Base-by-base conservation (phyloP, 2,888 invertebrate species). In the Drosophila nr. medialis region DNA sequence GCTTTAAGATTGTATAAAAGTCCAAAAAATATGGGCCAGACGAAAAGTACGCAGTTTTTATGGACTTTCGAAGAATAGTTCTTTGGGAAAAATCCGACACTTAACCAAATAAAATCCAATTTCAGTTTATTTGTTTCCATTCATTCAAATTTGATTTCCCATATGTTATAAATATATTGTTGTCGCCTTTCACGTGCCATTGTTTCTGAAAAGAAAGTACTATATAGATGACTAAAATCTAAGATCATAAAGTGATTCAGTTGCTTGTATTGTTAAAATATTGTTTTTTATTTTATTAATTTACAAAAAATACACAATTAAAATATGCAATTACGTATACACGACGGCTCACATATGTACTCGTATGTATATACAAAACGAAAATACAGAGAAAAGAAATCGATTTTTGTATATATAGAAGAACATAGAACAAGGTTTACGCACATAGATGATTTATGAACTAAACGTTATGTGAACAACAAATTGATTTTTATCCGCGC, bases 301-400 rank as follows among this genome's bases (percentile, higher is more conserved):
- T 86, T 87, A 87, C 87, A 87, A 89, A 90, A 90, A 81, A 85
- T 89, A 86, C 87, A 90, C 90, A 90, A 81, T 88, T 81, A 48
- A 81, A 85, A 84, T 87, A 89, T 87, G 62, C 64, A 76, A 73
- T 76, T 76, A 79, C 78, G 80, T 79, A 83, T 83, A 83, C 77
- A 81, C 72, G 75, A 76, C 80, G 72, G 78, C 69, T 84, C 81
- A 86, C 78, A 80, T 70, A 76, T 62, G 61, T 65, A 78, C 66
- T 78, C 90, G 81, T 83, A 84, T 82, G 84, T 85, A 84, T 82
- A 89, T 81, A 90, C 83, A 89, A 82, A 82, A 77, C 72, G 56
- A 86, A 81, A 77, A 81, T 84, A 81, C 63, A 72, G 60, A 69
- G 65, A 49, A 53, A 54, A 59, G 49, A 77, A 53, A 62, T 48